These are phyloP conservation scores for Suricata suricatta DNA, from an alignment of 2,113 vertebrate genomes.

Conservation along the genomic window DNA sequence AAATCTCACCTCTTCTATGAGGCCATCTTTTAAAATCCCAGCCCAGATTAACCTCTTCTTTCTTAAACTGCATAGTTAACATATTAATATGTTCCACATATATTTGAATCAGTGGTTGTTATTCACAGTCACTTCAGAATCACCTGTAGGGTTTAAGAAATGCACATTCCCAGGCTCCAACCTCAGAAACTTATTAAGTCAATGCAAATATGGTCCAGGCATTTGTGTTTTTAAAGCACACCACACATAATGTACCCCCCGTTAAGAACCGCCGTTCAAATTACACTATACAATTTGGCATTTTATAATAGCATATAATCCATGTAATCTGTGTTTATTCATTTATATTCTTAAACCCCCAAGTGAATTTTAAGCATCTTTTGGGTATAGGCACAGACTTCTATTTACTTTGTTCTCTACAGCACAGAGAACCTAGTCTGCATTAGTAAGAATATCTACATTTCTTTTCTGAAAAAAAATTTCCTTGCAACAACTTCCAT, in stretches of 20 bases:
- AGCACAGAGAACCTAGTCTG: not conserved
- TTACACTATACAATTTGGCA: not conserved
- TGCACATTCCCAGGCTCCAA: not conserved
- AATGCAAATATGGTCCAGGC: not conserved
- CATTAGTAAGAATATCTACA: not conserved
- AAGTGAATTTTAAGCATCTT: not conserved
- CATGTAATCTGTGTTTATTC: not conserved
- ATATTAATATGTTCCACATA: not conserved
- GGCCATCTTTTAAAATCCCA: not conserved
- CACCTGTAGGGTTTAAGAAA: constrained; percentile 1
- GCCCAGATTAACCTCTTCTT: not conserved
- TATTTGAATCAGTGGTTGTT: not conserved
- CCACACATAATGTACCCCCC: not conserved
- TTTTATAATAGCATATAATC: not conserved
- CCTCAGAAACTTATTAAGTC: not conserved
- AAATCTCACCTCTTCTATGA: constrained; percentile 32
- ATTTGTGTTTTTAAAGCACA: not conserved
- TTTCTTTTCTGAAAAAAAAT: not conserved
- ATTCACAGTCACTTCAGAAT: not conserved
- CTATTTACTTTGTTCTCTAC: not conserved
- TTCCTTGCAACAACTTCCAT: not conserved
- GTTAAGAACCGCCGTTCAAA: not conserved
- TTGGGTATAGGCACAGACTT: not conserved
- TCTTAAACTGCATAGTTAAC: constrained; percentile 29
- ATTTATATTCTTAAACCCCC: not conserved